Evolutionary conservation across 1,140 invertebrate genomes (phyloP), one percentile per base, ranked within the genome.

Genomic region (Carcinoscorpius rotundicauda): DNA sequence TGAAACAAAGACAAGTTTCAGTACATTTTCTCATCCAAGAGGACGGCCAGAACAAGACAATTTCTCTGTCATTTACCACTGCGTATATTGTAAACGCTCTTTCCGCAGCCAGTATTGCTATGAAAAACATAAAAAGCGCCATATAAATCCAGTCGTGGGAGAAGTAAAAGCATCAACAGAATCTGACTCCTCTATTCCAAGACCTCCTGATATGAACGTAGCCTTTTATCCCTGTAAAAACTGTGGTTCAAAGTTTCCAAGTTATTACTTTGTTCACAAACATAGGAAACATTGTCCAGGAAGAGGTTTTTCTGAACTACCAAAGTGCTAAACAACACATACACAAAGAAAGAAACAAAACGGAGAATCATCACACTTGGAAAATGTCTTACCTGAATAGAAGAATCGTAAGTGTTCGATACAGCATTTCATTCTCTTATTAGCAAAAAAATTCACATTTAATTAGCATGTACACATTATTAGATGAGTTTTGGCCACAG

Each of bases 151-250:
- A 0, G 77, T 77, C 53, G 73, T 71, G 5, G 70, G 72, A 29
- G 73, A 73, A 55, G 6, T n/a, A 55, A 62, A 66, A n/a, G 61
- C 64, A 4, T 58, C 61, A 62, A 59, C 71, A 72, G 51, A 63
- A 62, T n/a, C 51, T n/a, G 49, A 51, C 60, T 11, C 6, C 50
- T 60, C 63, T 9, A 60, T 10, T 29, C 8, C 5, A 49, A 3
- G 29, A 51, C 49, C 48, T 5, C 49, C 87, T 29, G 87, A 91
- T 70, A 81, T 91, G 73, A 88, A 92, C 71, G 85, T 92, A 0
- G 89, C 93, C 75, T 93, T 92, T 78, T 93, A 92, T 77, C 89
- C 90, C 0, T 93, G 91, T 78, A 93, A 93, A 76, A 91, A 87
- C 0, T 93, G 90, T 77, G 90, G 91, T 49, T 88, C 84, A 73